Evolutionary conservation across 2,113 vertebrate genomes (phyloP), one percentile per base, ranked within the genome.

Genomic region (Toxostoma redivivum): DNA sequence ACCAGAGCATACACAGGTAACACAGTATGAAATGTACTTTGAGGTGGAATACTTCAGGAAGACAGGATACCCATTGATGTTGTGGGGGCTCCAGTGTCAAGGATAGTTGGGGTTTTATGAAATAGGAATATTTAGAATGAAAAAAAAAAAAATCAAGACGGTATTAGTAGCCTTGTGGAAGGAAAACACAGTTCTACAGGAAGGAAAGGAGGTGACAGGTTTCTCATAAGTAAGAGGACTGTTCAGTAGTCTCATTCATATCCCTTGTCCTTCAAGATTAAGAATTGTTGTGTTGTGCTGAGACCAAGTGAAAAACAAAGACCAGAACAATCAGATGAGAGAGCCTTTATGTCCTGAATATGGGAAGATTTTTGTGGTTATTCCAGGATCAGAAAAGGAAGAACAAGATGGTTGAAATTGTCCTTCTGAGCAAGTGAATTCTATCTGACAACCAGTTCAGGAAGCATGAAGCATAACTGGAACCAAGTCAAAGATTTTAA

Each of bases 11-110:
- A 69, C 14, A 50, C 0, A 8, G 4, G 3, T 6, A 23, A 64
- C 38, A 54, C 2, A 22, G 5, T 19, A 22, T 45, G 33, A 83
- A 82, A 67, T 45, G 2, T 24, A 62, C 4, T 81, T 58, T 42
- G 40, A 60, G 3, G 2, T 51, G 3, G 11, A 64, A 64, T 33
- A 64, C 5, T 45, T 42, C 44, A 83, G 23, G 20, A 69, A 81
- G n/a, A 57, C 3, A 5, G 16, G 28, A 25, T 30, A 35, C 3
- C 1, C 7, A 5, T 7, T 38, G 15, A n/a, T 0, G 0, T 5
- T 60, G 10, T 7, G 4, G 33, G 25, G 7, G 1, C 3, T 81
- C 12, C 44, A 37, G 3, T 15, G 3, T 28, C 22, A 18, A 72
- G 11, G 42, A 56, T 12, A 77, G 4, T 6, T 7, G 28, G 4